Base-by-base conservation (phyloP, 2,113 vertebrate species). In the Girardinichthys multiradiatus region DNA sequence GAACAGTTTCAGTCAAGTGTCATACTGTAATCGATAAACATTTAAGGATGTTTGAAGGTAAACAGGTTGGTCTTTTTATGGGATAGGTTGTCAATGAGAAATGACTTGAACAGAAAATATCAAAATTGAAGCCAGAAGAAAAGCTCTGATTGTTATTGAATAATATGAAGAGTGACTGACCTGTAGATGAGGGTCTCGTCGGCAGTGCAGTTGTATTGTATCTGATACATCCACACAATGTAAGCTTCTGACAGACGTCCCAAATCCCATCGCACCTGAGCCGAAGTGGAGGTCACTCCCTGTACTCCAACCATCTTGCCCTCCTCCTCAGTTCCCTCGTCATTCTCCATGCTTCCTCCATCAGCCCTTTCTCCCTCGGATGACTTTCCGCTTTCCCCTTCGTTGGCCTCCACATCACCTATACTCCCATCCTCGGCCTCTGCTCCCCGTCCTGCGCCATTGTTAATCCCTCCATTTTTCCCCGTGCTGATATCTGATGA, bases 211-310 rank as follows among this genome's bases (percentile, higher is more conserved):
- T 95, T 95, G 89, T 95, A 95, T 79, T 95, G 94, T 82, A 95
- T 95, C 90, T 95, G 94, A 85, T 93, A 95, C 94, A 95, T 95
- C 94, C 94, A 95, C 69, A 95, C 94, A 57, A 89, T 86, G 17
- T 93, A 93, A 48, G 86, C 91, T 28, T 72, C 76, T 0, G 92
- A 87, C 1, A 94, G 90, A 74, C 91, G 90, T 6, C 95, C 94
- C 0, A 94, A 89, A 80, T 92, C 92, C 97, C 97, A 98, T 63
- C 93, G 94, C 65, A 98, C 93, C 90, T 97, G 92, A 37, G 96
- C 97, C 0, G 96, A 96, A 21, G 95, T 95, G 42, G 96, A 94
- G 0, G 96, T 96, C 70, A 98, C 95, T 0, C 95, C 95, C 0
- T 93, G 92, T 74, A 96, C 94, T 26, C 94, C 94, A 64, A 97